These are phyloP conservation scores for Poecilus cupreus DNA, from an alignment of 2,888 invertebrate species.

Conservation along the genomic window DNA sequence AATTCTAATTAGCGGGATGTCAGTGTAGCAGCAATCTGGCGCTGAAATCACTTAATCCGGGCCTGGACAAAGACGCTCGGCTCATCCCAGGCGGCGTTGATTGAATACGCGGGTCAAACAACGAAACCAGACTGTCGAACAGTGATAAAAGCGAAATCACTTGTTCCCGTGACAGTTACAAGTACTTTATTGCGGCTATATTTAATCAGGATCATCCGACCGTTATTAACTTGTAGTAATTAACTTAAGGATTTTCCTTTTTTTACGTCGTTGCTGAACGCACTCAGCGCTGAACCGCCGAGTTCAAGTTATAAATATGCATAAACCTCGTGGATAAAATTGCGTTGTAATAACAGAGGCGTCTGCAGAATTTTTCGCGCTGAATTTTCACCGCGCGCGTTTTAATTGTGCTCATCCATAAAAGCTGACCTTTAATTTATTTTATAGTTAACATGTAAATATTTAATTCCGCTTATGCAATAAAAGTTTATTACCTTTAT, in stretches of 20 bases:
- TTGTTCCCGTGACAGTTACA: constrained; percentile 49
- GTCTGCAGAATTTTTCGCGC: constrained; percentile 23
- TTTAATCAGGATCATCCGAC: constrained; percentile 54
- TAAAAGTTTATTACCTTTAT: constrained; percentile 4
- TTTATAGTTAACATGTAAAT: constrained; percentile 45
- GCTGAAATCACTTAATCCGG: constrained; percentile 42
- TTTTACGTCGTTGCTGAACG: constrained; percentile 4
- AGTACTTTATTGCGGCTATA: constrained; percentile 56
- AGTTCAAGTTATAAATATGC: constrained; percentile 53
- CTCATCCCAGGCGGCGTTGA: constrained; percentile 45
- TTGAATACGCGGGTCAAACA: constrained; percentile 49
- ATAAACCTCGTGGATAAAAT: constrained; percentile 48
- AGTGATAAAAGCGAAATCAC: constrained; percentile 57
- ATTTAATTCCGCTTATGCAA: constrained; percentile 11
- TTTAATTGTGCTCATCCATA: constrained; percentile 49
- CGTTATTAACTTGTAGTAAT: constrained; percentile 58
- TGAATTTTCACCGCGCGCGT: constrained; percentile 27
- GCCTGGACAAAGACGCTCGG: constrained; percentile 27
- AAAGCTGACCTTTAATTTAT: constrained; percentile 18
- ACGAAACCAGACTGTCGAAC: constrained; percentile 51
- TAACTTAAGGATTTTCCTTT: constrained; percentile 52
- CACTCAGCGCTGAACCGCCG: not conserved
- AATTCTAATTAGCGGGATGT: constrained; percentile 17
- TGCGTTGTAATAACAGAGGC: constrained; percentile 51
- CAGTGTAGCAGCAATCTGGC: not conserved